Conservation (phyloP, 2,113 vertebrate species). For the Proteles cristata region DNA sequence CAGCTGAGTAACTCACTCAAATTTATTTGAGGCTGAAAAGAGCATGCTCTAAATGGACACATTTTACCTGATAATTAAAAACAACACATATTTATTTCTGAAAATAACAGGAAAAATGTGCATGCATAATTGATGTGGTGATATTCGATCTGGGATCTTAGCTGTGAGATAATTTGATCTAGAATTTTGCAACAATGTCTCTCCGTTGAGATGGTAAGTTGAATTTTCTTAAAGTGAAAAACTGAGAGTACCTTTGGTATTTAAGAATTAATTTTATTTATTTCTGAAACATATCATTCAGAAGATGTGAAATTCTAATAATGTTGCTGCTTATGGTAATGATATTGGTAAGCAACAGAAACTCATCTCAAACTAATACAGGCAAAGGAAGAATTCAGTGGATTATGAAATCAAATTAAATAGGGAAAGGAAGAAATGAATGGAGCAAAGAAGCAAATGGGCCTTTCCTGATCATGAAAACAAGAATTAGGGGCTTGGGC, state of each 20-base stretch:
- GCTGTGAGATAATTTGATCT: neutral
- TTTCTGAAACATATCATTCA: neutral
- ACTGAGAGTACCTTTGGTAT: neutral
- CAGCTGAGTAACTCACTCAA: neutral
- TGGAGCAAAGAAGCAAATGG: neutral
- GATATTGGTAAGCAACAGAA: neutral
- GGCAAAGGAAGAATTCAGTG: neutral
- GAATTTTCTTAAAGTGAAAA: neutral
- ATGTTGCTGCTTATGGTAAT: neutral
- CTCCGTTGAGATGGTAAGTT: neutral
- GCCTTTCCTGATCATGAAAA: neutral
- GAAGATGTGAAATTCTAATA: neutral
- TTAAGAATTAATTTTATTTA: neutral
- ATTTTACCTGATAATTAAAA: neutral
- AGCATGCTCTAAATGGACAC: neutral
- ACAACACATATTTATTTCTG: neutral
- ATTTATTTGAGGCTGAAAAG: neutral
- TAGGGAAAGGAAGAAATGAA: neutral
- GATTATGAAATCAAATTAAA: neutral
- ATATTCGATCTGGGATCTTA: neutral
- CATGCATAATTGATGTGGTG: neutral
- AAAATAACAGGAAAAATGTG: neutral
- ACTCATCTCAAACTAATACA: neutral
- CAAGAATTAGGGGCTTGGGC: neutral
- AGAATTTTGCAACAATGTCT: neutral